Evolutionary conservation across 2,113 vertebrate genomes (phyloP).

Genomic region (Corythaixoides concolor): DNA sequence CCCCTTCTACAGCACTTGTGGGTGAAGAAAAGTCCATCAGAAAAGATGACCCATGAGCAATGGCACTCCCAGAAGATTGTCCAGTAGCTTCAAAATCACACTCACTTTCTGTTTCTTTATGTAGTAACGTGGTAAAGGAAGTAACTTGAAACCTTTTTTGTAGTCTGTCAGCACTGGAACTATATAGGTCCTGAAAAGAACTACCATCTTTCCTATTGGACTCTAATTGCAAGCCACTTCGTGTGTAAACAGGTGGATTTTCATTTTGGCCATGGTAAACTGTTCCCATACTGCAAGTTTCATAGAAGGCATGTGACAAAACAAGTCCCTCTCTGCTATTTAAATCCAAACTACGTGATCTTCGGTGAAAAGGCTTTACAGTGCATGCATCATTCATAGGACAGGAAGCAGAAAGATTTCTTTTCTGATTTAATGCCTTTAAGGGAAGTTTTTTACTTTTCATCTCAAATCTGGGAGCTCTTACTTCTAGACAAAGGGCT

Average conservation of each 20-base stretch:
- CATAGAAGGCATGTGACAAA: slow-evolving; percentile 46
- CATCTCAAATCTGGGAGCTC: slow-evolving; percentile 45
- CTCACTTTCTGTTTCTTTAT: slow-evolving; percentile 39
- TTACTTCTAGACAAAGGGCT: slow-evolving; percentile 74
- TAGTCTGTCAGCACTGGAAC: slow-evolving; percentile 39
- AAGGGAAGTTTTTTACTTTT: slow-evolving; percentile 56
- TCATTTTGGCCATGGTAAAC: slow-evolving; percentile 3
- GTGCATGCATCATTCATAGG: slow-evolving; percentile 49
- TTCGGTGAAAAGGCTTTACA: slow-evolving; percentile 71
- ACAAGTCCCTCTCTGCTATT: slow-evolving; percentile 55
- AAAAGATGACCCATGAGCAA: slow-evolving; percentile 14
- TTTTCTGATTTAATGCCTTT: slow-evolving; percentile 58
- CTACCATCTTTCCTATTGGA: background rate
- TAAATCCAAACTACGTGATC: slow-evolving; percentile 78
- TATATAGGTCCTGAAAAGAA: slow-evolving; percentile 18
- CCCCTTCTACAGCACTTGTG: slow-evolving; percentile 35
- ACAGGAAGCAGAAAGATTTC: slow-evolving; percentile 45
- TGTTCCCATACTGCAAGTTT: slow-evolving; percentile 6
- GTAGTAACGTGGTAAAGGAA: slow-evolving; percentile 44
- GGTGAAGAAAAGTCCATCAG: slow-evolving; percentile 53
- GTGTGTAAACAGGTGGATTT: slow-evolving; percentile 29
- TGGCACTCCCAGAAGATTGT: slow-evolving; percentile 9
- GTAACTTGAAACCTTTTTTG: slow-evolving; percentile 51
- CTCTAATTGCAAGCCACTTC: slow-evolving; percentile 20
- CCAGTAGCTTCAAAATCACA: slow-evolving; percentile 63